Evolutionary conservation across 2,113 vertebrate genomes (phyloP).

Genomic region (Otis tarda): DNA sequence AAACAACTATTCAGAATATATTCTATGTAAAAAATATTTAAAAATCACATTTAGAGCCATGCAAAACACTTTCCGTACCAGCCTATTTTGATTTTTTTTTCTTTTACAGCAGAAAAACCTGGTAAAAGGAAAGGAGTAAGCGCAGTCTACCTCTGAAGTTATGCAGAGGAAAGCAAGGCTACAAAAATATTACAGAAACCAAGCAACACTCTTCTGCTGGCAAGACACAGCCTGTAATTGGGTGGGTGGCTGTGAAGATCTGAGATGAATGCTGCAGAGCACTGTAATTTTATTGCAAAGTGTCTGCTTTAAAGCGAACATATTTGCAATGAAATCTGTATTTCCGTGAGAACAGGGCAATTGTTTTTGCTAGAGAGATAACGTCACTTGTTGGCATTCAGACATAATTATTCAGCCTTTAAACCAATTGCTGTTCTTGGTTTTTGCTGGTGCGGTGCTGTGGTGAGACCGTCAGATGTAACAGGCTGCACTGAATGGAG

Average conservation of each 20-base stretch:
- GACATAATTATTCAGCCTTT: not conserved
- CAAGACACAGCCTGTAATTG: conserved; percentile 65
- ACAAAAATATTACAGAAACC: conserved; percentile 69
- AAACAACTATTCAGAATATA: conserved; percentile 9
- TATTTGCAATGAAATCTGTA: conserved; percentile 61
- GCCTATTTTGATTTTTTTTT: not conserved
- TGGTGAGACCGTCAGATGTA: not conserved
- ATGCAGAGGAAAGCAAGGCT: conserved; percentile 55
- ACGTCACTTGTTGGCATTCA: conserved; percentile 35
- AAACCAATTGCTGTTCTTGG: conserved; percentile 3
- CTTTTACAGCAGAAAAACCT: conserved; percentile 4
- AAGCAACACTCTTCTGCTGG: conserved; percentile 63
- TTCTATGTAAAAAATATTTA: not conserved
- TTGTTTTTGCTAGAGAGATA: conserved; percentile 21
- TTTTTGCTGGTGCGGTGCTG: not conserved
- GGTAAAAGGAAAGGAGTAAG: conserved; percentile 34
- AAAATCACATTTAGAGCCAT: not conserved
- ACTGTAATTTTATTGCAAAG: conserved; percentile 55
- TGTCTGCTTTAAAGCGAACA: conserved; percentile 28
- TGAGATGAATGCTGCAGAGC: conserved; percentile 47
- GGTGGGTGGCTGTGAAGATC: conserved; percentile 58
- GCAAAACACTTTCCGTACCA: not conserved
- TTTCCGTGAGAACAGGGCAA: conserved; percentile 20
- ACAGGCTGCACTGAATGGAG: not conserved
- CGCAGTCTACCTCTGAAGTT: conserved; percentile 51